Conservation (phyloP, 2,888 invertebrate species). For the Dione juno region DNA sequence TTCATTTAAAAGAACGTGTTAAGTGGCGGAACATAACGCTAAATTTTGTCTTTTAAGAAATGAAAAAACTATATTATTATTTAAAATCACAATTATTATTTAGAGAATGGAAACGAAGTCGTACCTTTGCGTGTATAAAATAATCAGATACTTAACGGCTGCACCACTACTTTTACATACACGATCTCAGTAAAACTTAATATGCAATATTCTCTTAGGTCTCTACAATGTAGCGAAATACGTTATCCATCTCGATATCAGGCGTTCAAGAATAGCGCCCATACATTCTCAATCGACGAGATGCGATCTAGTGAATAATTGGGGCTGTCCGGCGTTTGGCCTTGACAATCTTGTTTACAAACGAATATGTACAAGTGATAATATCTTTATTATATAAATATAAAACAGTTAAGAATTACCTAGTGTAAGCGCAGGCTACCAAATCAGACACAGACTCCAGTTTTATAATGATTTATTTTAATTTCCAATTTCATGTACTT, state of each 20-base stretch:
- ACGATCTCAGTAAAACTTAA: neutral
- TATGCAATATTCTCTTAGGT: neutral
- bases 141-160: neutral
- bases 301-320: constrained; percentile 50
- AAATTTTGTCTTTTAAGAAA: too few relatives aligned
- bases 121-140: neutral
- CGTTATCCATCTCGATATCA: constrained; percentile 37
- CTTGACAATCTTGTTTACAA: constrained; percentile 47
- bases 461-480: too few relatives aligned
- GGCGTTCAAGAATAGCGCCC: constrained; percentile 39
- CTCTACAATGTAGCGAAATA: constrained; percentile 14
- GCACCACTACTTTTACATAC: neutral
- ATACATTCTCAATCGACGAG: constrained; percentile 46
- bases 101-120: neutral
- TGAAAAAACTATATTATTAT: too few relatives aligned
- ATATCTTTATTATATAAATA: neutral
- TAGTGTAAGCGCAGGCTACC: too few relatives aligned
- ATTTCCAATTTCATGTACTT: too few relatives aligned
- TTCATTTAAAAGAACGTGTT: too few relatives aligned
- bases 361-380: constrained; percentile 14
- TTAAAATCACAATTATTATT: too few relatives aligned
- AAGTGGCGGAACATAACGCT: too few relatives aligned
- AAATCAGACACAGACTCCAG: too few relatives aligned
- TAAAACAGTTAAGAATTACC: too few relatives aligned
- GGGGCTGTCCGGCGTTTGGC: constrained; percentile 50